Percentiles rank a stretch among this genome's conserved stretches.
phyloP scores from a whole-genome alignment of 2,888 invertebrate species.

The Philonicus albiceps region DNA sequence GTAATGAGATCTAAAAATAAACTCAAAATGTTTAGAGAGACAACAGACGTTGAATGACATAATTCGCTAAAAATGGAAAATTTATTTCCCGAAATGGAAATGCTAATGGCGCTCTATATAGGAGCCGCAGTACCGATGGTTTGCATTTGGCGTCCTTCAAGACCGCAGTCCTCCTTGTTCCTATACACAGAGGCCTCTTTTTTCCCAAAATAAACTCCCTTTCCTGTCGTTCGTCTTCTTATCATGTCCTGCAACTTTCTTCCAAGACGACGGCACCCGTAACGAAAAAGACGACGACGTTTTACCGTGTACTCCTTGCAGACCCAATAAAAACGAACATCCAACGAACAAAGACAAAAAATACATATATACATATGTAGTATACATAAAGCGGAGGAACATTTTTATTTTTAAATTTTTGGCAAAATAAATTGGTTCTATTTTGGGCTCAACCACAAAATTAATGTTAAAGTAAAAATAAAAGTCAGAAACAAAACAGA shows the following conservation, averaged over 20 bases:
- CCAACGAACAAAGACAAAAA: not conserved
- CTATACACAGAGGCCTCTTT: not conserved
- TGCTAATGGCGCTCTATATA: not conserved
- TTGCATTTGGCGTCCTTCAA: not conserved
- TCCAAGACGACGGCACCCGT: not conserved
- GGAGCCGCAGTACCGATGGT: not conserved
- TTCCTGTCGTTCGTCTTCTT: not conserved
- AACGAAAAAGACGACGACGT: not conserved
- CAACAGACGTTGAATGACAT: slow-evolving; percentile 39
- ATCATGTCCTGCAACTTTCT: not conserved
- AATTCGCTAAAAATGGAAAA: slow-evolving; percentile 43
- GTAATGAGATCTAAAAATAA: slow-evolving; percentile 7
- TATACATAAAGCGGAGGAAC: not conserved
- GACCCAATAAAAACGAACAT: not conserved
- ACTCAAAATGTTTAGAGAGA: not conserved
- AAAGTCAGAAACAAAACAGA: slow-evolving; percentile 13
- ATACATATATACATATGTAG: not conserved
- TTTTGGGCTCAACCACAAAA: slow-evolving; percentile 30
- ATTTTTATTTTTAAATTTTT: slow-evolving; percentile 42
- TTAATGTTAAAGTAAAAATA: slow-evolving; percentile 28
- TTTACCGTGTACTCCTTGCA: not conserved
- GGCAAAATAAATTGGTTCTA: slow-evolving; percentile 41
- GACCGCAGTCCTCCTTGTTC: not conserved
- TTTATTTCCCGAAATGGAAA: slow-evolving; percentile 39
- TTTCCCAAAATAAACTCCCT: not conserved